phyloP scores from a whole-genome alignment of 2,113 vertebrate genomes.

The Bos indicus region DNA sequence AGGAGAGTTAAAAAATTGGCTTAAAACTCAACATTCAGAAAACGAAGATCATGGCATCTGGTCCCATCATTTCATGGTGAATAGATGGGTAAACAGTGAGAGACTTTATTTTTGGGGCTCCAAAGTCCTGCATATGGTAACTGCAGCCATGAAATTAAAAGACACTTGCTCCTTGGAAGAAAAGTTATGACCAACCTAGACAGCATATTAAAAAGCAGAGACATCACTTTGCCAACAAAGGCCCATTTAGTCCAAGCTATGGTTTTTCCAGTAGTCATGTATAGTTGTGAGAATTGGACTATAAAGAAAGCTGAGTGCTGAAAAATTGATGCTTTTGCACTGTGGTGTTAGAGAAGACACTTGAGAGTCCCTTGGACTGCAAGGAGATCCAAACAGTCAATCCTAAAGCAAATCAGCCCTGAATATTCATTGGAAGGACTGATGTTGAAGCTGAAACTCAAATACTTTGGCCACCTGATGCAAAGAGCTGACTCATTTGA shows the following conservation, averaged over 20 bases:
- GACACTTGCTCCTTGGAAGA: not conserved
- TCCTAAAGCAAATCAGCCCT: not conserved
- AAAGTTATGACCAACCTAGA: not conserved
- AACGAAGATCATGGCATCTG: not conserved
- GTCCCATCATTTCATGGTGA: not conserved
- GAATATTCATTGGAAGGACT: not conserved
- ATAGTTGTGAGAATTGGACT: not conserved
- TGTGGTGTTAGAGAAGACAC: not conserved
- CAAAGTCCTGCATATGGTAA: not conserved
- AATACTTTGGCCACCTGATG: not conserved
- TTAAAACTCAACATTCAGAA: not conserved
- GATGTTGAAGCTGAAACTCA: not conserved
- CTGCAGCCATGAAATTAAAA: not conserved
- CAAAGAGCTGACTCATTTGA: not conserved
- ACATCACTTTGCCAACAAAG: not conserved
- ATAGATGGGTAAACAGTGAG: not conserved
- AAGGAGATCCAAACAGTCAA: not conserved
- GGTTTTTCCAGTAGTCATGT: not conserved
- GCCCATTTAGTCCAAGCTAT: not conserved
- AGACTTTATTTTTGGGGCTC: rapidly evolving
- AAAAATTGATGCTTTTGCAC: not conserved
- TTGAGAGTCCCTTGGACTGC: not conserved
- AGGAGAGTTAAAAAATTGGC: not conserved
- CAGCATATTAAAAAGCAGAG: not conserved
- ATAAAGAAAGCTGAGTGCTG: not conserved